Percentiles rank a stretch among this genome's conserved stretches.
phyloP scores from a whole-genome alignment of 1,140 invertebrate species.

The Hyphantria cunea region DNA sequence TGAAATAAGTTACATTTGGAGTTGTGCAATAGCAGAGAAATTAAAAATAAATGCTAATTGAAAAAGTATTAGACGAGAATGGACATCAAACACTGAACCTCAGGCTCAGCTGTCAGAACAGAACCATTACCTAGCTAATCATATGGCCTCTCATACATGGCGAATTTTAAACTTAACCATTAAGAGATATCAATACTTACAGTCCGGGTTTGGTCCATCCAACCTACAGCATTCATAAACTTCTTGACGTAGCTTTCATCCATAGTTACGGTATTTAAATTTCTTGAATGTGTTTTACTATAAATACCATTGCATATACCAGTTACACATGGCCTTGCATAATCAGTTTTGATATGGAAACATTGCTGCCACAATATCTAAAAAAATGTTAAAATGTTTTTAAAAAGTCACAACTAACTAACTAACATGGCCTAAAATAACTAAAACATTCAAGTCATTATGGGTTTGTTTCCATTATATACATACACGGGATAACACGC shows the following conservation, averaged over 20 bases:
- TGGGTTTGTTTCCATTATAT: neutral
- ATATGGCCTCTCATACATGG: too few relatives aligned
- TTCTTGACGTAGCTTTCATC: constrained; percentile 73
- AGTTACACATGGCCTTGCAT: constrained; percentile 44
- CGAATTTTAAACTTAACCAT: too few relatives aligned
- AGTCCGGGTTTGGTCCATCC: constrained; percentile 71
- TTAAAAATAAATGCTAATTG: too few relatives aligned
- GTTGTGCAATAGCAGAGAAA: too few relatives aligned
- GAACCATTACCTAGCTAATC: too few relatives aligned
- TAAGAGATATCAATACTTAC: too few relatives aligned
- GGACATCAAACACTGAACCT: too few relatives aligned
- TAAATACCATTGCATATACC: constrained; percentile 11
- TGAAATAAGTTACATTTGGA: too few relatives aligned
- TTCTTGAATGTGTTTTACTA: constrained; percentile 31
- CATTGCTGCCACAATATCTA: constrained; percentile 37
- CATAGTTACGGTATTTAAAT: constrained; percentile 57
- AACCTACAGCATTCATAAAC: constrained; percentile 78
- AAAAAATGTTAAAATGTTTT: neutral
- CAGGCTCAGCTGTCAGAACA: too few relatives aligned
- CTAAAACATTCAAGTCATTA: too few relatives aligned
- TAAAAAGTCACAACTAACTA: neutral
- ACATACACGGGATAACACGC: constrained; percentile 13
- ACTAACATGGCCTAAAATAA: too few relatives aligned
- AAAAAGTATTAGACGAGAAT: too few relatives aligned
- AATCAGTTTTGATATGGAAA: constrained; percentile 38